Base-by-base conservation (phyloP, 2,888 invertebrate genomes). In the Lasioglossum figueresi region DNA sequence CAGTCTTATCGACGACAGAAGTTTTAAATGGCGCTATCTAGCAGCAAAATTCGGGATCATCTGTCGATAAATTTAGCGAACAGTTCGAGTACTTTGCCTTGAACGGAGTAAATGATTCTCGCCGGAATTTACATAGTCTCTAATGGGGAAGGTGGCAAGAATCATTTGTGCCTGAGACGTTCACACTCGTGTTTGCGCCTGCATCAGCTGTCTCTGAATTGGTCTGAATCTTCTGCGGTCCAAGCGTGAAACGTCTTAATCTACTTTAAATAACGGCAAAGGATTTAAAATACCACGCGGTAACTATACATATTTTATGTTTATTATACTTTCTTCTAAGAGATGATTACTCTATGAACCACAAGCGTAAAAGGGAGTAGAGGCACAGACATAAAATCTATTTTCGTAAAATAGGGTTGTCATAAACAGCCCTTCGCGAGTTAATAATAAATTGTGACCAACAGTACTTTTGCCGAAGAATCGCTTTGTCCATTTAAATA, bases 361-460 rank as follows among this genome's bases (percentile, higher is more conserved):
- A 85, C 56, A 82, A 79, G 34, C 43, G 12, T 52, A 79, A 82
- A 83, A 70, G 45, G 37, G 34, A 77, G 40, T 34, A 70, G 56
- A 73, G 68, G 85, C 79, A 87, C 56, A 88, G 76, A 70, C 56
- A 79, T 84, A 81, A 27, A 75, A 84, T 86, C 82, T 91, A 90
- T 89, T 91, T 91, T 89, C 80, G n/a, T 78, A 78, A 83, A 79
- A 79, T 56, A 82, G 74, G 66, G 70, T 43, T 76, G 79, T 80
- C 77, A 79, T 43, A 78, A 75, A 75, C 68, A 5, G 23, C 6
- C 14, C 45, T 63, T 59, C 68, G 6, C 19, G 3, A n/a, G 63
- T 34, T 59, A 56, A 37, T 40, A 43, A 31, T 34, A 66, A 71
- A 43, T 75, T 48, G 34, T 16, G 40, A 19, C 27, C 27, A 10